Conservation (phyloP, 2,113 vertebrate species). For the Stegastes partitus region DNA sequence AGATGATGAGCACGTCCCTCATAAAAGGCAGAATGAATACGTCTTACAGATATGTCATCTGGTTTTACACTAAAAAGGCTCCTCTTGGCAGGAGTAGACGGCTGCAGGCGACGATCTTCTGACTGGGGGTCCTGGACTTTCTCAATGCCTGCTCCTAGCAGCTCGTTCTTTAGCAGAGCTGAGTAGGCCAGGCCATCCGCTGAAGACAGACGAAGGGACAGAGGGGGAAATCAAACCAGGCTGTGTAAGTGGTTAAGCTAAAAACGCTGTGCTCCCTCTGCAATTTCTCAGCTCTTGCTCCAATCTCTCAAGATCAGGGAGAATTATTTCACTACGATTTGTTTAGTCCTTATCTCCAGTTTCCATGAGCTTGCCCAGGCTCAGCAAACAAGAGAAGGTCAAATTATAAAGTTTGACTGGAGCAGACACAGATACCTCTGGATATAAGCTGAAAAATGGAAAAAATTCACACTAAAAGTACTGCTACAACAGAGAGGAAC, state of each 20-base stretch:
- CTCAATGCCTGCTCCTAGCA: slow-evolving; percentile 96
- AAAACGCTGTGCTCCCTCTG: slow-evolving; percentile 35
- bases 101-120: slow-evolving; percentile 94
- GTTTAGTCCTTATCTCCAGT: slow-evolving; percentile 37
- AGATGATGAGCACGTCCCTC: background rate
- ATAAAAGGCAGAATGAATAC: background rate
- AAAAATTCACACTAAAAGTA: background rate
- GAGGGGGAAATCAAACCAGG: slow-evolving; percentile 42
- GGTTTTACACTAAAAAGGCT: slow-evolving; percentile 94
- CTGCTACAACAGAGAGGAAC: background rate
- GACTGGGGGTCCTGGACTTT: slow-evolving; percentile 98
- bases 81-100: slow-evolving; percentile 93
- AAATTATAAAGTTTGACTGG: slow-evolving; percentile 43
- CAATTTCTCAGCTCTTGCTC: slow-evolving; percentile 36
- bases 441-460: slow-evolving; percentile 14
- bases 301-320: slow-evolving; percentile 37
- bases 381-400: slow-evolving; percentile 53
- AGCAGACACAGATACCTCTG: slow-evolving; percentile 7
- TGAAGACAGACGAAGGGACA: slow-evolving; percentile 39
- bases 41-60: background rate
- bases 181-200: slow-evolving; percentile 96
- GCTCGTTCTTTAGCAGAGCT: slow-evolving; percentile 96
- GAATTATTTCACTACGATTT: slow-evolving; percentile 33
- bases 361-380: slow-evolving; percentile 27
- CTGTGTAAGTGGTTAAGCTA: slow-evolving; percentile 38